Evolutionary conservation across 1,140 invertebrate species (phyloP), one percentile per base, ranked within the genome.

Genomic region (Hylaeus anthracinus): DNA sequence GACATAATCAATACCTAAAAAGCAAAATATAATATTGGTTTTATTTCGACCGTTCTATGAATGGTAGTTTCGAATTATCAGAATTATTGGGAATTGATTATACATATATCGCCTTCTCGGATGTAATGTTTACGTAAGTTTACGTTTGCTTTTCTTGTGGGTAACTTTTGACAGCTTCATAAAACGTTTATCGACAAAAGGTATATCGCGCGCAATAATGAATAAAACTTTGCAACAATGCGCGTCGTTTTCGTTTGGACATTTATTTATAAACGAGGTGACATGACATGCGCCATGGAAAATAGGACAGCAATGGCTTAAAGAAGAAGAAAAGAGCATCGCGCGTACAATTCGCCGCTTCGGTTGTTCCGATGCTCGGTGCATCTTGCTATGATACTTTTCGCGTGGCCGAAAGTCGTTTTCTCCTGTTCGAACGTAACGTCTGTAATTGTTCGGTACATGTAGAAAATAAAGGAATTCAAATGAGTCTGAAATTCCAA

Each of bases 211-310:
- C 37, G 37, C 9, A 56, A 2, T 26, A 26, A 26, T 26, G 26
- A 65, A 72, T 12, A 64, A 39, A 1, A 6, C 5, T 41, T 5
- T 65, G 48, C 5, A 48, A 79, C 51, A 66, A 66, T 73, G 39
- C 26, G 61, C 65, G 48, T 64, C n/a, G 1, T 65, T 75, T 80
- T 80, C n/a, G 26, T 77, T 77, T 53, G 1, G 69, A 65, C 65
- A 67, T 72, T 84, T 71, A 74, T 79, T 86, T 80, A 83, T 86
- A 83, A 84, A 73, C 45, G 45, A 64, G 79, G 58, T 67, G 71
- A 45, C 61, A 64, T 85, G 84, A 86, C 82, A 83, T 86, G 84
- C 85, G 84, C 82, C 58, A 76, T 83, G 76, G 72, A 82, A 88
- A 86, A 83, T 86, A 84, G 87, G 84, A 45, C 87, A 64, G 56